These are phyloP conservation scores for Entomyzon cyanotis DNA, from an alignment of 2,113 vertebrate genomes.

Conservation along the genomic window DNA sequence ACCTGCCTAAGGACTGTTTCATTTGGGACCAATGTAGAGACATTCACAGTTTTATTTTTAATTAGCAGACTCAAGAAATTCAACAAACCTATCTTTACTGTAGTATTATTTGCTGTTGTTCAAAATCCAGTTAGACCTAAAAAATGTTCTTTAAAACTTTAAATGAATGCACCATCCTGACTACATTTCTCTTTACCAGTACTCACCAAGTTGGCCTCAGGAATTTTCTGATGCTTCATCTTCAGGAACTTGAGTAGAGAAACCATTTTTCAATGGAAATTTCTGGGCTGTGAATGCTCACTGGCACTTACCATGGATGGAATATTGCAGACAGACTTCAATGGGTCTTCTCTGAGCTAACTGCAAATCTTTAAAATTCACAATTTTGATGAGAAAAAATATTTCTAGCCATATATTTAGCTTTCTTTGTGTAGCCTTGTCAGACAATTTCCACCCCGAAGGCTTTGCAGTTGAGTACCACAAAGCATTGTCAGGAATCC, in stretches of 20 bases:
- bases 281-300: background rate
- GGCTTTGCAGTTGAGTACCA: rapidly evolving
- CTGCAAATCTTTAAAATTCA: background rate
- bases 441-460: background rate
- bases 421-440: background rate
- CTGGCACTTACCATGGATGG: background rate
- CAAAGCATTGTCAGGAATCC: background rate
- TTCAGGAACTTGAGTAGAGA: background rate
- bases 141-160: background rate
- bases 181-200: background rate
- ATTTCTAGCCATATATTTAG: background rate
- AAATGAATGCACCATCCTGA: background rate
- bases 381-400: background rate
- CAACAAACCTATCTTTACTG: background rate
- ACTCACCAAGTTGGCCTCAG: background rate
- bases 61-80: background rate
- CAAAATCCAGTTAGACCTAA: background rate
- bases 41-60: background rate
- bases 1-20: background rate
- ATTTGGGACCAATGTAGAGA: background rate
- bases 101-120: background rate
- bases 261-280: background rate
- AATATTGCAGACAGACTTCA: background rate
- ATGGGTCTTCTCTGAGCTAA: background rate
- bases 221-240: background rate